These are phyloP conservation scores for Galemys pyrenaicus DNA, from an alignment of 2,113 vertebrate species.

Conservation along the genomic window DNA sequence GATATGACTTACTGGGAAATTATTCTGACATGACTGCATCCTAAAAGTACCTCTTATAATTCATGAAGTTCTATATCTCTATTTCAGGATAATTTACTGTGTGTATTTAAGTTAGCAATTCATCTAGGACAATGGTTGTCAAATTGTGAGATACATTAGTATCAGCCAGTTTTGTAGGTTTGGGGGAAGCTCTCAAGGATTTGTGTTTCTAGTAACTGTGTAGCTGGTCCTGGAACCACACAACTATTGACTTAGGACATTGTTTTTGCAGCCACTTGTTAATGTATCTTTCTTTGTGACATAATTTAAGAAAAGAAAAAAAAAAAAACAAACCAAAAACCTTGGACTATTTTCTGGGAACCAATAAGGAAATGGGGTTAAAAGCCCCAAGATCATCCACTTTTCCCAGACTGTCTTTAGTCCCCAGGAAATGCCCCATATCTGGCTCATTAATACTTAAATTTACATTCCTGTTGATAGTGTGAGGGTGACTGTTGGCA, in stretches of 20 bases:
- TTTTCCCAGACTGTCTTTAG: conserved; percentile 17
- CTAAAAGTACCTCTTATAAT: not conserved
- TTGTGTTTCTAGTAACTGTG: not conserved
- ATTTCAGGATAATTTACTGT: not conserved
- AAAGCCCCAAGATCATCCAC: not conserved
- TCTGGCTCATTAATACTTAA: conserved; percentile 18
- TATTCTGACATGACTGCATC: not conserved
- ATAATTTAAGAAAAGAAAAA: not conserved
- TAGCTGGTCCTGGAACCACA: not conserved
- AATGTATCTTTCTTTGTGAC: not conserved
- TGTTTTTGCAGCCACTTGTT: not conserved
- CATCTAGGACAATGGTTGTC: not conserved
- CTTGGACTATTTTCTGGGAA: not conserved
- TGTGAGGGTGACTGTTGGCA: not conserved
- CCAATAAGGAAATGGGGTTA: conserved; percentile 1
- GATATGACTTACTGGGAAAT: not conserved
- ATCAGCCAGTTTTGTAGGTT: not conserved
- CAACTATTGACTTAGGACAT: not conserved
- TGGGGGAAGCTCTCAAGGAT: not conserved
- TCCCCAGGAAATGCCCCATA: conserved; percentile 11
- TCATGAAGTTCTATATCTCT: not conserved
- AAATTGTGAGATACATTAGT: not conserved
- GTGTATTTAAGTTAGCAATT: not conserved
- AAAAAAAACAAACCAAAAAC: not conserved
- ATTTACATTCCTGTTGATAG: not conserved